Evolutionary conservation across 2,113 vertebrate genomes (phyloP).

Genomic region (Plotosus lineatus): DNA sequence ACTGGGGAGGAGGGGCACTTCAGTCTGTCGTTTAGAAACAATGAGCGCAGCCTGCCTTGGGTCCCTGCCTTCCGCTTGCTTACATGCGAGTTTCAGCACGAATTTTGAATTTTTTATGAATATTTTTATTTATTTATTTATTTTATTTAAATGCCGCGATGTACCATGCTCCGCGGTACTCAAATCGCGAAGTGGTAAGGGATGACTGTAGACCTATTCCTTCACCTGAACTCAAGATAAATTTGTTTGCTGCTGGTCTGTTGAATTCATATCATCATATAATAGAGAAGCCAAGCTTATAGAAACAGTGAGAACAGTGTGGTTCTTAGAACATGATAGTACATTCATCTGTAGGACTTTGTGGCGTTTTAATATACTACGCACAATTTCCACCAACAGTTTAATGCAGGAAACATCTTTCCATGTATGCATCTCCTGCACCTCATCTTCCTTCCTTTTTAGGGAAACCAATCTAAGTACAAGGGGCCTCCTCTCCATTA

Average conservation of each 20-base stretch:
- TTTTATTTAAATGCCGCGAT: too few relatives aligned
- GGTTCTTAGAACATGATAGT: not conserved
- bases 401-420: constrained; percentile 19
- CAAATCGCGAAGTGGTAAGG: too few relatives aligned
- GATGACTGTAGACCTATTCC: not conserved
- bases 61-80: too few relatives aligned
- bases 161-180: too few relatives aligned
- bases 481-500: constrained; percentile 8
- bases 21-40: too few relatives aligned
- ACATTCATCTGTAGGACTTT: not conserved
- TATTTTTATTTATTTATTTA: too few relatives aligned
- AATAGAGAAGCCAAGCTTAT: not conserved
- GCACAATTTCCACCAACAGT: not conserved
- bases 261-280: not conserved
- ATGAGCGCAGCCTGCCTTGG: too few relatives aligned
- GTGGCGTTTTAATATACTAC: not conserved
- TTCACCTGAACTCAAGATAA: constrained; percentile 6
- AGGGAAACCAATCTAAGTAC: not conserved
- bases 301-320: constrained; percentile 1
- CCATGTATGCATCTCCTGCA: not conserved
- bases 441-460: constrained; percentile 31
- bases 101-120: too few relatives aligned
- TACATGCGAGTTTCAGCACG: too few relatives aligned
- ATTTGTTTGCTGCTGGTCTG: constrained; percentile 16
- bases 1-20: too few relatives aligned